Evolutionary conservation across 2,113 vertebrate genomes (phyloP).

Genomic region (Brachyhypopomus gauderio): DNA sequence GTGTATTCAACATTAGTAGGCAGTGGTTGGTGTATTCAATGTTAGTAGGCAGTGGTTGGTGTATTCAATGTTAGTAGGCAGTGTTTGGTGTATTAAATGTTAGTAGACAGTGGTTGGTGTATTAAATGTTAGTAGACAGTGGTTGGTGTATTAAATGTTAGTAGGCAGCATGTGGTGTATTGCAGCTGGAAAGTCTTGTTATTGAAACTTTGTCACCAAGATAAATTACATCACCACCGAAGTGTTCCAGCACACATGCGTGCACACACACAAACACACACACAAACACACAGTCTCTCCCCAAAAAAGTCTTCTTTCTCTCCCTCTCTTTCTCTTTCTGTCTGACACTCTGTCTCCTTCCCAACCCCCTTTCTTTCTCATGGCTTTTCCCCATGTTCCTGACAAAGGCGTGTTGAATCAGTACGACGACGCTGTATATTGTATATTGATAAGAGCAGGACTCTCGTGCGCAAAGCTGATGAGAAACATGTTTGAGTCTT

Average conservation of each 20-base stretch:
- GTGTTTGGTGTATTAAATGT: too few species aligned
- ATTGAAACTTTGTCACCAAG: slow-evolving; percentile 7
- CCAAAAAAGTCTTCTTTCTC: background rate
- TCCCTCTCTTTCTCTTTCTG: background rate
- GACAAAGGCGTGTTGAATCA: slow-evolving; percentile 1
- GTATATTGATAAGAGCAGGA: slow-evolving; percentile 7
- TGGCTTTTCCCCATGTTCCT: background rate
- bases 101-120: too few species aligned
- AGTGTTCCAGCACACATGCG: background rate
- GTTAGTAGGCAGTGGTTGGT: too few species aligned
- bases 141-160: background rate
- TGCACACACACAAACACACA: background rate
- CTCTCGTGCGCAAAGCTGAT: background rate
- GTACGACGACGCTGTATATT: background rate
- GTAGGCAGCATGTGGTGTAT: background rate
- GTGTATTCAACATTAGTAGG: too few species aligned
- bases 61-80: too few species aligned
- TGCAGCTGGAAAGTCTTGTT: background rate
- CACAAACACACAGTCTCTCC: background rate
- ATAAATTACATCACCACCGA: slow-evolving; percentile 45
- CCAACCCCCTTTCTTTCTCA: background rate
- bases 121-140: background rate
- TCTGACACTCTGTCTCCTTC: background rate
- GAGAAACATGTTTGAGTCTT: background rate
- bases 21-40: too few species aligned